Percentiles rank a stretch among this genome's conserved stretches.
These are phyloP conservation scores for Oryctolagus cuniculus DNA, from an alignment of 2,113 vertebrate genomes.

Conservation along the genomic window DNA sequence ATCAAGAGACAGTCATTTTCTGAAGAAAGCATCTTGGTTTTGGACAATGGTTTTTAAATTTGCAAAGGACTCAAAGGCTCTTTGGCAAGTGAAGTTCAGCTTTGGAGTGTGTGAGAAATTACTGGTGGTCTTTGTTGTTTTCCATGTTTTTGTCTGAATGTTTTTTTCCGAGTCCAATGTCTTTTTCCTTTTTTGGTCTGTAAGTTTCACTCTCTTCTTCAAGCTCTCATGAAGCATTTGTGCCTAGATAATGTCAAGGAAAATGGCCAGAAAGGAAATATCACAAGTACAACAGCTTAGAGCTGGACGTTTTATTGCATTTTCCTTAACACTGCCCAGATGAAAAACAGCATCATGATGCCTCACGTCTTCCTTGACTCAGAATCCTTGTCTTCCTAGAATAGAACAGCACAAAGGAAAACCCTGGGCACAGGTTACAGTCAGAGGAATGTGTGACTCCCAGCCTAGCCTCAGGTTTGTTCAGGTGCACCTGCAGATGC, in stretches of 20 bases:
- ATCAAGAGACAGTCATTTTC: constrained; percentile 41
- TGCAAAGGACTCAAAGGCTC: not conserved
- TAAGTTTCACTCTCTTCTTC: not conserved
- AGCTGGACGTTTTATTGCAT: constrained; percentile 42
- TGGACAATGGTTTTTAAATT: constrained; percentile 22
- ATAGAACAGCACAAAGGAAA: not conserved
- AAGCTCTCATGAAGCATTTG: not conserved
- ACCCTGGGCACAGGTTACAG: not conserved
- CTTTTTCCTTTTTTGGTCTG: constrained; percentile 54
- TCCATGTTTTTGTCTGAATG: not conserved
- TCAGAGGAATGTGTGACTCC: not conserved
- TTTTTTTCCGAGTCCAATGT: not conserved
- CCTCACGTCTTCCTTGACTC: constrained; percentile 35
- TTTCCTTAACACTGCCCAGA: constrained; percentile 36
- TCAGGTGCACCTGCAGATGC: not conserved
- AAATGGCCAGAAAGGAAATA: constrained; percentile 10
- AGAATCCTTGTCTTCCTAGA: not conserved
- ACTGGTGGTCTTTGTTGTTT: not conserved
- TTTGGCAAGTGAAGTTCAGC: not conserved
- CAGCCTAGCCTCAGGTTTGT: not conserved
- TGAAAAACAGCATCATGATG: not conserved
- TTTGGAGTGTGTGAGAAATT: not conserved
- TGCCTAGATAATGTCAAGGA: constrained; percentile 47
- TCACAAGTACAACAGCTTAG: not conserved
- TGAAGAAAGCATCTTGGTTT: not conserved